A percentile compares a stretch with the other conserved stretches of the same genome.
Conservation (phyloP, 2,888 invertebrate genomes). For the Perizoma flavofasciatum region DNA sequence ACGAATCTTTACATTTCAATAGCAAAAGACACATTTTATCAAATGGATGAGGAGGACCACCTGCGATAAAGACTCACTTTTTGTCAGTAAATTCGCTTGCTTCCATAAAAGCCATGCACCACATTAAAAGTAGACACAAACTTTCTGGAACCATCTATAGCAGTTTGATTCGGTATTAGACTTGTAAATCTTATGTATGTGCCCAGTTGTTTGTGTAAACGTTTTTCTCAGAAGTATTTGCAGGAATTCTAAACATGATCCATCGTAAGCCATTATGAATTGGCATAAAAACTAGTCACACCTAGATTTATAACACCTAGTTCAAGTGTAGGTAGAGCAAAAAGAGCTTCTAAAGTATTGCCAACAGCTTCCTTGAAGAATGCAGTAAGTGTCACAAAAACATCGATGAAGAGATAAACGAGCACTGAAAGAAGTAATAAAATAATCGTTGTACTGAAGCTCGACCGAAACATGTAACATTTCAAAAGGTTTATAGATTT, state of each 20-base stretch:
- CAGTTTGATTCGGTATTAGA: constrained; percentile 34
- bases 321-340: constrained; percentile 45
- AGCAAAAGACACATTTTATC: constrained; percentile 25
- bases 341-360: constrained; percentile 47
- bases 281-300: constrained; percentile 58
- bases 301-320: constrained; percentile 55
- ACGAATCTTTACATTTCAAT: constrained; percentile 16
- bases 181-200: constrained; percentile 37
- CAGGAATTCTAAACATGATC: constrained; percentile 57
- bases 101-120: constrained; percentile 23
- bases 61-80: constrained; percentile 21
- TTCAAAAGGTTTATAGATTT: constrained; percentile 5
- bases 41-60: constrained; percentile 32
- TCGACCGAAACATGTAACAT: neutral
- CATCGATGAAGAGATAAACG: constrained; percentile 5
- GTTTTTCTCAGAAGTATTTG: constrained; percentile 45
- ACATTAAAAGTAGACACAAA: constrained; percentile 27
- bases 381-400: constrained; percentile 26
- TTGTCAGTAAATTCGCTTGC: constrained; percentile 22
- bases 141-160: constrained; percentile 31
- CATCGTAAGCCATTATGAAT: constrained; percentile 46
- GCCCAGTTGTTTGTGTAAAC: constrained; percentile 29
- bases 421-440: constrained; percentile 22
- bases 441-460: neutral
- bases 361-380: constrained; percentile 52